Conservation (phyloP, 2,113 vertebrate species). For the Ammospiza nelsoni region DNA sequence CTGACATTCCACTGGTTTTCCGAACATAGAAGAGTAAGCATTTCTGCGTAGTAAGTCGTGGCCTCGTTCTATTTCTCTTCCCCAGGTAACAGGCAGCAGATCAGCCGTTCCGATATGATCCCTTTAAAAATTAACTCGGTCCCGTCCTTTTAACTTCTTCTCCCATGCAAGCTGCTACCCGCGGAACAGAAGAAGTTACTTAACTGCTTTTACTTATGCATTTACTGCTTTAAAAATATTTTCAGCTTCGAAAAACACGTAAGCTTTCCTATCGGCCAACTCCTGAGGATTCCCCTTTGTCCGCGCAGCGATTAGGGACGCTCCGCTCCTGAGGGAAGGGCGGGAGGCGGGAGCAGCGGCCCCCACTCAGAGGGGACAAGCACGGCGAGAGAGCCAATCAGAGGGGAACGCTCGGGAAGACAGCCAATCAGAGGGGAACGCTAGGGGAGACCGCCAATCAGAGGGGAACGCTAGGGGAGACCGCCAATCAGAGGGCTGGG, state of each 20-base stretch:
- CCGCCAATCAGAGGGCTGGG: neutral
- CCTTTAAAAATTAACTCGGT: neutral
- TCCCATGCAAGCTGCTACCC: rapidly evolving
- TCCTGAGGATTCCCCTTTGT: rapidly evolving
- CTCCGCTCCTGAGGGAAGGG: rapidly evolving
- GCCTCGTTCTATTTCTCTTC: neutral
- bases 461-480: rapidly evolving
- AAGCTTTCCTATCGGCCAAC: rapidly evolving
- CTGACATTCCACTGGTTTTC: neutral
- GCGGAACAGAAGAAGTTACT: neutral
- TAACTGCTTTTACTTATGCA: neutral
- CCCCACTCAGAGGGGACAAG: neutral
- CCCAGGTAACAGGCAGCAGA: neutral
- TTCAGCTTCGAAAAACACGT: rapidly evolving
- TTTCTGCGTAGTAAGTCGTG: neutral
- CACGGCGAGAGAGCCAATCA: rapidly evolving
- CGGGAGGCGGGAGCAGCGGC: neutral
- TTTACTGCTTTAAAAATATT: neutral
- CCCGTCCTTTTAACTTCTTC: neutral
- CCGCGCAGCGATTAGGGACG: rapidly evolving
- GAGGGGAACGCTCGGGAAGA: rapidly evolving
- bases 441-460: neutral
- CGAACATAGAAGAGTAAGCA: neutral
- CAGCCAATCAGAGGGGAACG: neutral
- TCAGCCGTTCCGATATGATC: rapidly evolving